phyloP scores from a whole-genome alignment of 35 echinoderm and acorn worm species.

The Acanthaster planci region DNA sequence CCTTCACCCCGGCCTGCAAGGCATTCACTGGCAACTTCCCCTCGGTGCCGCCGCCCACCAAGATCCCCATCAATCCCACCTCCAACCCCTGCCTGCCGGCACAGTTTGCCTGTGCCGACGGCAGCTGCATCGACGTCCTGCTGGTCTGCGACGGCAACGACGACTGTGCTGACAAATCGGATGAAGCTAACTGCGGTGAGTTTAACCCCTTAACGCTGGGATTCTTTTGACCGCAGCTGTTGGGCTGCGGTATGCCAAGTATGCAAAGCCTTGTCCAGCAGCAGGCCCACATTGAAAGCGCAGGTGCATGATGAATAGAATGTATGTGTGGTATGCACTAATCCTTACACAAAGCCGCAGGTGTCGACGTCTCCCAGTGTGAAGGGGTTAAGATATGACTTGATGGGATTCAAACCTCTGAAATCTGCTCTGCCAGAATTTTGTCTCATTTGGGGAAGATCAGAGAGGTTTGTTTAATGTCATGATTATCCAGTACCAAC shows the following conservation, averaged over 20 bases:
- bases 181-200: constrained; percentile 87
- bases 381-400: too few species aligned
- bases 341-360: too few species aligned
- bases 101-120: constrained; percentile 70
- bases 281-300: too few species aligned
- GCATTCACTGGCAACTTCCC: constrained; percentile 36
- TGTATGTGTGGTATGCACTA: too few species aligned
- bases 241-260: too few species aligned
- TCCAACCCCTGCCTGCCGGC: constrained; percentile 32
- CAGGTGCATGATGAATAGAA: too few species aligned
- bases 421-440: neutral
- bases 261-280: too few species aligned
- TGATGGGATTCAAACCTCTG: neutral
- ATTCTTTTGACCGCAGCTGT: too few species aligned
- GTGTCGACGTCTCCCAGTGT: too few species aligned
- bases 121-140: constrained; percentile 43
- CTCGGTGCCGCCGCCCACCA: constrained; percentile 41
- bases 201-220: neutral
- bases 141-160: constrained; percentile 52
- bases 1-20: constrained; percentile 64
- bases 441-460: constrained; percentile 82
- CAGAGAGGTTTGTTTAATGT: constrained; percentile 73
- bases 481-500: constrained; percentile 58
- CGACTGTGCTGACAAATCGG: constrained; percentile 60
- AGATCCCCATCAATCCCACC: neutral